Base-by-base conservation (phyloP, 2,888 invertebrate species). In the Andrena bucephala region DNA sequence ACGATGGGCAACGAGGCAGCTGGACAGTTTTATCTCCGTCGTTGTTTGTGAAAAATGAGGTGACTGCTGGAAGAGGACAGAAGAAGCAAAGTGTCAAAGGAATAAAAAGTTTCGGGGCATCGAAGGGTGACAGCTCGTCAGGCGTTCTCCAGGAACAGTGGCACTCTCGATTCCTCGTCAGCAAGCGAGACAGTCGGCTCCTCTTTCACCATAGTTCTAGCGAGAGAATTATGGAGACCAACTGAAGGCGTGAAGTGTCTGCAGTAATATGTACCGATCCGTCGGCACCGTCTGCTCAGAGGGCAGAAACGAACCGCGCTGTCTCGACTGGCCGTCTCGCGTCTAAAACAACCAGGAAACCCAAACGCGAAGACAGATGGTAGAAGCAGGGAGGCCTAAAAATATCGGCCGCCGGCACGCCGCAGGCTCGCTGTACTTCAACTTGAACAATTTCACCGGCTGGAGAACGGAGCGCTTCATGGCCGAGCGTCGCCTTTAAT, bases 301-400 rank as follows among this genome's bases (percentile, higher is more conserved):
- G 42, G 31, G 36, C 13, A 42, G 52, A 54, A 68, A 57, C 36
- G 62, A 52, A 63, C 74, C 78, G 68, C 70, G 70, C 69, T 71
- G 71, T 79, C 83, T 72, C 62, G 84, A 75, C 66, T 62, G 65
- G 63, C 60, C 54, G 86, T 77, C 70, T 59, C 48, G 60, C 27
- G 33, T 73, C 66, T 77, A 84, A 76, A 83, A 78, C 85, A 76
- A 84, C 85, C 87, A 86, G 87, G 85, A 85, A 87, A 83, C 76
- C 83, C 68, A 83, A 87, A 85, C 75, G 75, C 66, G 75, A 84
- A 85, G 89, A 87, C 83, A 87, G 87, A 88, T 87, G 88, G 80
- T 82, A 76, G 84, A 75, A 73, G 77, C 80, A 74, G 68, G 68
- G 80, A 71, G 79, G 72, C 84, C 88, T 88, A 88, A 88, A 89